These are phyloP conservation scores for Augochlorella aurata DNA, from an alignment of 2,888 invertebrate species.

Conservation along the genomic window DNA sequence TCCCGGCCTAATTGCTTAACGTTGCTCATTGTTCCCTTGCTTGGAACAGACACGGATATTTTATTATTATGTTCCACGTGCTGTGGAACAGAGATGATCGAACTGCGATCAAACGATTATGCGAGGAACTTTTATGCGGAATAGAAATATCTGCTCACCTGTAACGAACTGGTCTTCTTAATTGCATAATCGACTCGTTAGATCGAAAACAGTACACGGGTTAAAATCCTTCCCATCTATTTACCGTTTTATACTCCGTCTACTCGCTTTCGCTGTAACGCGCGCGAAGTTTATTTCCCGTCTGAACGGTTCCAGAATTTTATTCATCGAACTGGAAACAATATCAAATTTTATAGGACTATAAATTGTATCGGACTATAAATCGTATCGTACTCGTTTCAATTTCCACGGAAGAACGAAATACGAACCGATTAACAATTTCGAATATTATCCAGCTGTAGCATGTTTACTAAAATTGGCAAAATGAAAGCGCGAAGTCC, in stretches of 20 bases:
- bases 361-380: background rate
- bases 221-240: too few relatives aligned
- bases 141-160: too few relatives aligned
- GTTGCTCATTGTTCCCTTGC: conserved; percentile 9
- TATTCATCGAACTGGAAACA: background rate
- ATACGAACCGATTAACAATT: too few relatives aligned
- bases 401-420: background rate
- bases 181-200: too few relatives aligned
- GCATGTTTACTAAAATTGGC: background rate
- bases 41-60: background rate
- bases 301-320: background rate
- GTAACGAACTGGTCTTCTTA: too few relatives aligned
- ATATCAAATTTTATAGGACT: background rate
- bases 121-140: too few relatives aligned
- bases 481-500: background rate
- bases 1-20: background rate
- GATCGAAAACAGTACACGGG: too few relatives aligned
- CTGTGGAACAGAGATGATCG: background rate
- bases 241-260: too few relatives aligned
- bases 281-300: background rate
- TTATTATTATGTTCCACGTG: too few relatives aligned
- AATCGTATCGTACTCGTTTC: too few relatives aligned
- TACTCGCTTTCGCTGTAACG: background rate
- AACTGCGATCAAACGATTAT: background rate
- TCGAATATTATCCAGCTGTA: background rate